Percentiles rank a stretch among this genome's conserved stretches.
phyloP scores from a whole-genome alignment of 2,888 invertebrate species.

The Elegia similella region DNA sequence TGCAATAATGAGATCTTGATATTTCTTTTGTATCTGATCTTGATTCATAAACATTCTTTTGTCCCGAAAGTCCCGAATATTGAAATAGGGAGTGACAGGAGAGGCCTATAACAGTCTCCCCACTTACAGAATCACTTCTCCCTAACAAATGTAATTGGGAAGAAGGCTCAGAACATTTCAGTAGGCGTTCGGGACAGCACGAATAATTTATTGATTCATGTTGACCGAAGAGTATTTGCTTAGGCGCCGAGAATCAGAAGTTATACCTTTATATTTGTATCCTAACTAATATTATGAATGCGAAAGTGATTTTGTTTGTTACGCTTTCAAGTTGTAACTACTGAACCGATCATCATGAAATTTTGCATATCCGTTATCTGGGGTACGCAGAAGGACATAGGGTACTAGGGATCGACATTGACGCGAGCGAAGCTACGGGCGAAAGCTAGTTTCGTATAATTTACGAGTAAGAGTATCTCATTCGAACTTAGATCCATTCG shows the following conservation, averaged over 20 bases:
- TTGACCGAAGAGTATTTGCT: not conserved
- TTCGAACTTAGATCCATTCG: too few relatives aligned
- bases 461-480: too few relatives aligned
- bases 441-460: too few relatives aligned
- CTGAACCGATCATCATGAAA: too few relatives aligned
- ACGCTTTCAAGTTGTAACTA: too few relatives aligned
- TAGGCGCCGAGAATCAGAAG: not conserved
- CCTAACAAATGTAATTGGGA: constrained; percentile 30
- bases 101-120: constrained; percentile 31
- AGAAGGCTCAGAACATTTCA: constrained; percentile 19
- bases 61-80: constrained; percentile 1
- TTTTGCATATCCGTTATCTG: too few relatives aligned
- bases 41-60: not conserved
- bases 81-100: constrained; percentile 7
- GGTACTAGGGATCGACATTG: too few relatives aligned
- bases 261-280: not conserved
- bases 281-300: too few relatives aligned
- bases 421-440: too few relatives aligned
- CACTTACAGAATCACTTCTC: constrained; percentile 28
- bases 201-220: constrained; percentile 15
- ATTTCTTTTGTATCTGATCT: not conserved
- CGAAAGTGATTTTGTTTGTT: too few relatives aligned
- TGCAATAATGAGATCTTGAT: not conserved
- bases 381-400: too few relatives aligned
- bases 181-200: constrained; percentile 5